These are phyloP conservation scores for Oriolus oriolus DNA, from an alignment of 2,113 vertebrate genomes.

Conservation along the genomic window DNA sequence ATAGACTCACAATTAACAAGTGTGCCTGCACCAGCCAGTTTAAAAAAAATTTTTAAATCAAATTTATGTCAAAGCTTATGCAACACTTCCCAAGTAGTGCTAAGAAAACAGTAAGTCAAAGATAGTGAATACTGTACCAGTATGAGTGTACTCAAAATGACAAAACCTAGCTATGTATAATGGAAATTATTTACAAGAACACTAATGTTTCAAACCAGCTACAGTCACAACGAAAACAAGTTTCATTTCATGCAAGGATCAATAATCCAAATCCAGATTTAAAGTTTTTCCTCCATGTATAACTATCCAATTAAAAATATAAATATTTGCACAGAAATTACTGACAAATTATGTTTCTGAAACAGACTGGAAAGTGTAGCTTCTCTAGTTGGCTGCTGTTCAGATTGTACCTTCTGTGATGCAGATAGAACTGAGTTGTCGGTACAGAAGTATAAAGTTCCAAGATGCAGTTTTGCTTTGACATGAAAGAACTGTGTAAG, in stretches of 20 bases:
- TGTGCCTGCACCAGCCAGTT: background rate
- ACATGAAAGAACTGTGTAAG: background rate
- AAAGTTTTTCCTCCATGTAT: background rate
- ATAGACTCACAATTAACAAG: background rate
- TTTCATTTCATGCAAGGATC: background rate
- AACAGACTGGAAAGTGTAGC: background rate
- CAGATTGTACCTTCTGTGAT: background rate
- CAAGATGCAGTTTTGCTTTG: background rate
- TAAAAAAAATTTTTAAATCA: background rate
- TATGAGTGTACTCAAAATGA: background rate
- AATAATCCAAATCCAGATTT: background rate
- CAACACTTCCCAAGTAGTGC: background rate
- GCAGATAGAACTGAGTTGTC: background rate
- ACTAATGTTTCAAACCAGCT: background rate
- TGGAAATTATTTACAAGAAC: background rate
- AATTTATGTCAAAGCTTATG: background rate
- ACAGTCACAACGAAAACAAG: background rate
- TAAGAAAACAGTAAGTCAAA: background rate
- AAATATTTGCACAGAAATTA: background rate
- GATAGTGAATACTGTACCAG: background rate
- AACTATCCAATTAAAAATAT: background rate
- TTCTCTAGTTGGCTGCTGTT: background rate
- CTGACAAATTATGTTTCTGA: background rate
- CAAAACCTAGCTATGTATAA: background rate
- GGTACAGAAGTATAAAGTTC: background rate